Percentiles rank a stretch among this genome's conserved stretches.
Evolutionary conservation across 2,888 invertebrate genomes (phyloP).

Genomic region (Diadegma fenestrale): DNA sequence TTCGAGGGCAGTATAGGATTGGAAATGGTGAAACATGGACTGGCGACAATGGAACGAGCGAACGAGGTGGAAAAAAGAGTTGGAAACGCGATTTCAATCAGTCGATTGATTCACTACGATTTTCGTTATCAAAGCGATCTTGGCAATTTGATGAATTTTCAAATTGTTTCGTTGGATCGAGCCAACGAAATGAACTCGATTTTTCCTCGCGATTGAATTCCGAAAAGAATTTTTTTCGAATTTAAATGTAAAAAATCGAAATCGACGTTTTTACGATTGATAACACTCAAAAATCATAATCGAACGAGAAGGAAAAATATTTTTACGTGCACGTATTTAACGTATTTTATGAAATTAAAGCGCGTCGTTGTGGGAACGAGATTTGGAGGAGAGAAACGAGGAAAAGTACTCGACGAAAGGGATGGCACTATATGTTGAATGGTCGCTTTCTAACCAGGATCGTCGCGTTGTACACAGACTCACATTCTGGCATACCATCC

Average conservation of each 20-base stretch:
- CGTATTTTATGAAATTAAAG: slow-evolving; percentile 1
- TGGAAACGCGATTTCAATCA: slow-evolving; percentile 1
- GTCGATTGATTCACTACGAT: slow-evolving; percentile 1
- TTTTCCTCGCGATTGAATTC: neutral
- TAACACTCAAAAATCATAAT: neutral
- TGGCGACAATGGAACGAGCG: neutral
- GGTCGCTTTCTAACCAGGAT: neutral
- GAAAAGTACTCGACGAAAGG: neutral
- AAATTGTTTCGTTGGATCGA: neutral
- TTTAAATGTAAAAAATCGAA: neutral
- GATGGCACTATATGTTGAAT: neutral
- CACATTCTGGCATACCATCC: slow-evolving; percentile 20
- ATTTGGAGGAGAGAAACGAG: neutral
- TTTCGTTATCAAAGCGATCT: neutral
- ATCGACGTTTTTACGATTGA: neutral
- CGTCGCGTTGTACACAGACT: neutral
- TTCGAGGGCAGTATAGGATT: neutral
- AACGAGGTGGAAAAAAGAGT: slow-evolving; percentile 6
- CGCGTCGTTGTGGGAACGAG: neutral
- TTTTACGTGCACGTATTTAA: neutral
- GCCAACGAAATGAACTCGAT: neutral
- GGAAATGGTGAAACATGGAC: neutral
- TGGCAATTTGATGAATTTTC: neutral
- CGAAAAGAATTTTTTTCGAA: neutral
- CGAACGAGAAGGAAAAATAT: neutral